Base-by-base conservation (phyloP, 2,888 invertebrate genomes). In the Tromatobia lineatoria region DNA sequence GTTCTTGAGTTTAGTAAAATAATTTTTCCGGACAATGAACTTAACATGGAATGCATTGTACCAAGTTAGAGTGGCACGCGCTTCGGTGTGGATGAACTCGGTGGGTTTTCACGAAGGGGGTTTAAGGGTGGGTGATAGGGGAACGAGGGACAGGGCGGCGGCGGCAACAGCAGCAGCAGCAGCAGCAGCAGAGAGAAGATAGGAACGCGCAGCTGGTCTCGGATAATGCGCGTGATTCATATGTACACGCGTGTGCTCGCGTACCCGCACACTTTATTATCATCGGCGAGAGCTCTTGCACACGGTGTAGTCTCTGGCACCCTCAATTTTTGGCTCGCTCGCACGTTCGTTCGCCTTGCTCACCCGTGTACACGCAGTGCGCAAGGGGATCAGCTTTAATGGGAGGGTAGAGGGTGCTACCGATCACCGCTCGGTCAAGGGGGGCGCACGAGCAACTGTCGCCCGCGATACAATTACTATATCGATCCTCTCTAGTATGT, bases 171-270 rank as follows among this genome's bases (percentile, higher is more conserved):
- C n/a, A n/a, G n/a, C n/a, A n/a, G n/a, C n/a, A n/a, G n/a, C n/a
- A n/a, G n/a, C n/a, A n/a, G n/a, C 71, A 61, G 47, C 18, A 67
- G 74, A 73, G 77, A 74, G 59, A 82, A 82, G 86, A 87, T 86
- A 83, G 69, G 86, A 83, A 52, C 70, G 78, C 81, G 86, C 87
- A 87, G 87, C 87, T 87, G 87, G 85, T 86, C 82, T 83, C 78
- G 38, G 64, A 42, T 64, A 64, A 64, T 45, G 23, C 75, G 50
- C 64, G 75, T 75, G 64, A 64, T 64, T 75, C 61, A 64, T 75
- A 64, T n/a, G 47, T 73, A 42, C n/a, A 67, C 29, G 75, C 69
- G 82, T 59, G 85, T 70, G 77, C 74, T 79, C 45, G 66, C 45
- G 70, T 82, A 82, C 85, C 85, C 85, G 79, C 85, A 85, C 82